Conservation (phyloP, 2,888 invertebrate species). For the Deroplatys truncata region DNA sequence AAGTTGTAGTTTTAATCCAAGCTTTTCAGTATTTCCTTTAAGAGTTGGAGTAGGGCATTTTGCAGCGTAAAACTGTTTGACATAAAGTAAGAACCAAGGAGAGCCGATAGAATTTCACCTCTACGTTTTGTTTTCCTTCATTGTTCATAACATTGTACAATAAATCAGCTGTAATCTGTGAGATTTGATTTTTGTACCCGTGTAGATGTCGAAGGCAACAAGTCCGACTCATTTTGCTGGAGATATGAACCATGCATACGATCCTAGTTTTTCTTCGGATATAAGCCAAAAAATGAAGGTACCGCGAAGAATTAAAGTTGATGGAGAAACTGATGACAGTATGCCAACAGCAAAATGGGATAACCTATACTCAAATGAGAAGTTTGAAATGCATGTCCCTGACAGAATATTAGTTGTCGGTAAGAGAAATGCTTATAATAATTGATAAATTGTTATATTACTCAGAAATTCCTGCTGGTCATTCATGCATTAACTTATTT, state of each 20-base stretch:
- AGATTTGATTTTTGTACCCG: neutral
- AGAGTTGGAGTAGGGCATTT: neutral
- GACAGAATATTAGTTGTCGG: conserved; percentile 89
- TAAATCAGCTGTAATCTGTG: neutral
- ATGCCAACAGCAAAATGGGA: conserved; percentile 53
- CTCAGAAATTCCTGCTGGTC: no score
- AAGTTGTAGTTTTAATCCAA: neutral
- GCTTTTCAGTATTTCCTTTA: neutral
- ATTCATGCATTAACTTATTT: conserved; percentile 39
- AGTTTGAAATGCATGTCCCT: conserved; percentile 89
- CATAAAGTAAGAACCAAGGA: neutral
- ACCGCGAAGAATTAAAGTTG: conserved; percentile 73
- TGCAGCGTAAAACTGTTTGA: no score
- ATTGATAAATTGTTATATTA: neutral
- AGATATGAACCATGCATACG: conserved; percentile 55
- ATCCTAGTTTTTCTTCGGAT: conserved; percentile 70
- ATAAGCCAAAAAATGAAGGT: conserved; percentile 80
- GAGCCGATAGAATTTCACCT: neutral
- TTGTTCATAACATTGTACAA: neutral
- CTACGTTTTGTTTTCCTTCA: neutral
- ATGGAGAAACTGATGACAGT: conserved; percentile 65
- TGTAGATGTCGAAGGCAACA: conserved; percentile 55
- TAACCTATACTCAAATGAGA: conserved; percentile 63
- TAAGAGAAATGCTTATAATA: conserved; percentile 43
- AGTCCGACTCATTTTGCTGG: conserved; percentile 60